Evolutionary conservation across 2,888 invertebrate genomes (phyloP), one percentile per base, ranked within the genome.

Genomic region (Synanthedon formicaeformis): DNA sequence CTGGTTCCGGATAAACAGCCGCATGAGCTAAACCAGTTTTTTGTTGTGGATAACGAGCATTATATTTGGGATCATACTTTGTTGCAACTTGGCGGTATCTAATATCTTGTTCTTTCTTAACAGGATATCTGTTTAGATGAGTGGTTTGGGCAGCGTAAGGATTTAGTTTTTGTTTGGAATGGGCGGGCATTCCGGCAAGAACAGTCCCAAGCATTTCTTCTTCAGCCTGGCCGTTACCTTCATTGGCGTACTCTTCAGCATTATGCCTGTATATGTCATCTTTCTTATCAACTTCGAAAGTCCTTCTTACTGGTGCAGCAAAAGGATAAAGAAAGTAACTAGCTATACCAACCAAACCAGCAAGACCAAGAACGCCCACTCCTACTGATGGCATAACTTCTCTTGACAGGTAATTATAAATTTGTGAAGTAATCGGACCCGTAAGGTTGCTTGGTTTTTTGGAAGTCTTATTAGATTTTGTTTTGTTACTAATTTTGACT

Each of bases 341-440:
- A 40, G 94, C 94, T 41, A 94, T 73, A 2, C 94, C 94, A 2
- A 92, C 92, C 45, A 92, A 89, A 56, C 94, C 90, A 56, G 94
- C 91, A 48, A 94, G 74, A 1, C 94, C 94, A 11, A 94, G 90
- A 16, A 94, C 78, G 62, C 94, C 93, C 0, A 94, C 92, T 1
- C 94, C 94, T 16, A 94, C 92, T 40, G 93, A 92, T 0, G 94
- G 94, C 92, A 94, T 93, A 0, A 94, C 92, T 82, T 94, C 94
- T 61, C 94, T 88, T 2, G 93, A 93, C 48, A 94, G 77, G 64
- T 93, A 94, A 64, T 93, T 94, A 66, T 94, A 94, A 27, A 94
- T 90, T 70, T 93, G 92, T 0, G 93, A 92, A 10, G 92, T 89
- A 0, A 94, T 88, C 1, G 93, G 92, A 53, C 92, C 77, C 50